These are phyloP conservation scores for Dicyrtoma fusca DNA, from an alignment of 2,888 invertebrate genomes.

Conservation along the genomic window DNA sequence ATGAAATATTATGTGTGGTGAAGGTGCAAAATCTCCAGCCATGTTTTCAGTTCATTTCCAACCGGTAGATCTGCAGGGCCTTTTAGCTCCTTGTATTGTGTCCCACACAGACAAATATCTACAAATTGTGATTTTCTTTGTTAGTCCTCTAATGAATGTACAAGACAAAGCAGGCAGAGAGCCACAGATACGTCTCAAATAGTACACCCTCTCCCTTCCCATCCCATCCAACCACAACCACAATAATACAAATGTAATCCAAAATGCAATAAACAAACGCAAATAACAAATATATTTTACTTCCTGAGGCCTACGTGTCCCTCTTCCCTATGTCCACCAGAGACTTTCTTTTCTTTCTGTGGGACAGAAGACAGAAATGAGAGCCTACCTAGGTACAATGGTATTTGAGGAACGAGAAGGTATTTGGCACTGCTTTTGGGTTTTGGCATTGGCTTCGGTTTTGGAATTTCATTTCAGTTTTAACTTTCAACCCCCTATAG, in stretches of 20 bases:
- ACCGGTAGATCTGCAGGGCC: constrained; percentile 13
- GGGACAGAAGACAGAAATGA: no score
- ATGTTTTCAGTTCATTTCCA: constrained; percentile 12
- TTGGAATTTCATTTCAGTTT: no score
- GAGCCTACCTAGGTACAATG: no score
- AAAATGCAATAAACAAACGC: background rate
- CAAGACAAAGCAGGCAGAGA: background rate
- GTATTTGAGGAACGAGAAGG: no score
- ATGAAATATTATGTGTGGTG: constrained; percentile 35
- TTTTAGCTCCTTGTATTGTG: constrained; percentile 7
- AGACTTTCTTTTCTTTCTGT: no score
- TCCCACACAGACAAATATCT: background rate
- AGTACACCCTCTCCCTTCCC: no score
- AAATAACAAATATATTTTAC: background rate
- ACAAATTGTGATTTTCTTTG: constrained; percentile 1
- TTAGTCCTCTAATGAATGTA: background rate
- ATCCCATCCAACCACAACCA: background rate
- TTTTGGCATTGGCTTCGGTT: no score
- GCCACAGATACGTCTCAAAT: no score
- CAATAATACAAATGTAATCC: background rate
- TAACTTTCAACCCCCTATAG: no score
- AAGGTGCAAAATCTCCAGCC: constrained; percentile 24
- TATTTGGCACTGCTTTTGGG: no score
- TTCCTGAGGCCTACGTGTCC: no score
- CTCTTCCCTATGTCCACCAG: no score